Conservation (phyloP, 2,113 vertebrate species). For the Oriolus oriolus region DNA sequence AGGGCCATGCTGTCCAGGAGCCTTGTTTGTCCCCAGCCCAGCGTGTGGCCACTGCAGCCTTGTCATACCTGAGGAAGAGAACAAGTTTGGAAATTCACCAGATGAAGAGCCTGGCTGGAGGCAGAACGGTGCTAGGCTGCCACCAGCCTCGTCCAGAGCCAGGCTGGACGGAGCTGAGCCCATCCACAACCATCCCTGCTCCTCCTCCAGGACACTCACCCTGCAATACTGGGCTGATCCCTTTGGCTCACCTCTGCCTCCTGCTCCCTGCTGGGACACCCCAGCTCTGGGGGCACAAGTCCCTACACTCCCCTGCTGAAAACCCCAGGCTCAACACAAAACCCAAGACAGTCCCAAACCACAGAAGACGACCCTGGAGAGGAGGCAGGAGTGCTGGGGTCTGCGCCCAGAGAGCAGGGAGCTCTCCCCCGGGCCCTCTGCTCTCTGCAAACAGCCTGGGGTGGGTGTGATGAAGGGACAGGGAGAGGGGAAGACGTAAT, state of each 20-base stretch:
- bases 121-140: not conserved
- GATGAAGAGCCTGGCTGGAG: not conserved
- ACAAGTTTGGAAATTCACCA: not conserved
- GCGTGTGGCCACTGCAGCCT: accelerated
- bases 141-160: not conserved
- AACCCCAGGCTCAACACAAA: not conserved
- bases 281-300: not conserved
- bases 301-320: not conserved
- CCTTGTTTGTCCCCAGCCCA: not conserved
- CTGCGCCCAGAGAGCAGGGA: not conserved
- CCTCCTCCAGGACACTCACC: not conserved
- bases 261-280: not conserved
- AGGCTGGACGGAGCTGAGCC: not conserved
- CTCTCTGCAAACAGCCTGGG: not conserved
- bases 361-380: not conserved
- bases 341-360: not conserved
- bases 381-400: not conserved
- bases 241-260: accelerated
- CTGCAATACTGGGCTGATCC: not conserved
- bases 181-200: not conserved
- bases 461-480: not conserved
- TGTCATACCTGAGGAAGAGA: not conserved
- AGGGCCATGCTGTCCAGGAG: not conserved
- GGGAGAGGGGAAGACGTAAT: not conserved
- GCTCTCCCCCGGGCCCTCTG: not conserved